Conservation (phyloP, 2,888 invertebrate species). For the Scaptomyza parva region DNA sequence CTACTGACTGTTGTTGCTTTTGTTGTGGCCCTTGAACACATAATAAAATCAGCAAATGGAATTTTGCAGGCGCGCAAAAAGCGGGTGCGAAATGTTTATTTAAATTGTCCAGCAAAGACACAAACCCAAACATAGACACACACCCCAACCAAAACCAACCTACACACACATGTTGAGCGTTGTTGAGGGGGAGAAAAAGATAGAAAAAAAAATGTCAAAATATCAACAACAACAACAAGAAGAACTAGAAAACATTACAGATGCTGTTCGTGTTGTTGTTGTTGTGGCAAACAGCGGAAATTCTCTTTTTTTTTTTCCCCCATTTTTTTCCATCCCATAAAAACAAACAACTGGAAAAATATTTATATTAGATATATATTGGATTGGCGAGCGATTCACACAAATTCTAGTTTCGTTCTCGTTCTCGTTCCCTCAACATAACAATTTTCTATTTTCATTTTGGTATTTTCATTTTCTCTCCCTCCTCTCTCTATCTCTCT, state of each 20-base stretch:
- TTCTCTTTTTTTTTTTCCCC: conserved; percentile 65
- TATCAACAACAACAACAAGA: conserved; percentile 54
- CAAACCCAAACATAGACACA: conserved; percentile 20
- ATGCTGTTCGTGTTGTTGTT: conserved; percentile 19
- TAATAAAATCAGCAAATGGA: conserved; percentile 70
- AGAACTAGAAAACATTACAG: conserved; percentile 35
- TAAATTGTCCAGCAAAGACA: conserved; percentile 72
- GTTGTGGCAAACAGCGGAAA: conserved; percentile 68
- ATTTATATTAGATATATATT: conserved; percentile 80
- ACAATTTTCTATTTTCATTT: conserved; percentile 43
- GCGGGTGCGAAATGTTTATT: conserved; percentile 78
- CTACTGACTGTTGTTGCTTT: conserved; percentile 23
- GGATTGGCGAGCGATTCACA: conserved; percentile 48
- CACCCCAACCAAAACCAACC: too few relatives aligned
- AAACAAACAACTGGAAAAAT: conserved; percentile 76
- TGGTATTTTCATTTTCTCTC: conserved; percentile 23
- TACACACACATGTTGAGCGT: conserved; percentile 14
- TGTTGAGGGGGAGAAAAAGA: too few relatives aligned
- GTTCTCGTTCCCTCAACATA: conserved; percentile 17
- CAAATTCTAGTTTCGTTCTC: neutral
- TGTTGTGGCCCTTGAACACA: conserved; percentile 47
- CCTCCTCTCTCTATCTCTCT: too few relatives aligned
- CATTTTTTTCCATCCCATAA: conserved; percentile 44
- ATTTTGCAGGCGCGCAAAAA: conserved; percentile 54
- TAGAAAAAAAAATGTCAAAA: conserved; percentile 64